phyloP scores from a whole-genome alignment of 2,797 vertebrate species.

The Saxicola maurus region DNA sequence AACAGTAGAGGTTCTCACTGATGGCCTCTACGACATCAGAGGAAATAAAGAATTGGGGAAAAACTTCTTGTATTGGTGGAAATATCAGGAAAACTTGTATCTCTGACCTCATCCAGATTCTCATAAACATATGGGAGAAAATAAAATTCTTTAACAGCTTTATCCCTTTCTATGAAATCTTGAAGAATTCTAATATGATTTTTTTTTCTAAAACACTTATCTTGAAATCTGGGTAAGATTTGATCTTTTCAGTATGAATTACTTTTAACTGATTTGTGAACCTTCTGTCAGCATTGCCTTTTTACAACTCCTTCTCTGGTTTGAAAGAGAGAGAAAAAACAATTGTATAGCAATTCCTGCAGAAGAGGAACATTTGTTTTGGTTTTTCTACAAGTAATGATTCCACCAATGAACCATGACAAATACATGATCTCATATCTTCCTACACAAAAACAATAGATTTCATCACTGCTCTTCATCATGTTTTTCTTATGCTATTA shows the following conservation, averaged over 20 bases:
- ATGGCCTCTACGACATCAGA: background rate
- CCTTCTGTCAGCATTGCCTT: background rate
- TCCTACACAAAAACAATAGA: background rate
- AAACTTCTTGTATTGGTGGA: background rate
- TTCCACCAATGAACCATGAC: background rate
- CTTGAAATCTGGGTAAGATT: background rate
- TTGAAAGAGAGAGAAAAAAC: background rate
- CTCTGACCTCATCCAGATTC: background rate
- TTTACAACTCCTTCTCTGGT: background rate
- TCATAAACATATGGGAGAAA: background rate
- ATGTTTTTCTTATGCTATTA: background rate
- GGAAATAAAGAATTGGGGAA: background rate
- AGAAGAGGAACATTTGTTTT: background rate
- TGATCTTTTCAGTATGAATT: background rate
- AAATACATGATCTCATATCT: background rate
- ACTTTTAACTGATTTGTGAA: background rate
- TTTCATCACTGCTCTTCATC: background rate
- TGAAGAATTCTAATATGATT: background rate
- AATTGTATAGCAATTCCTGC: background rate
- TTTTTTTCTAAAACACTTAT: background rate
- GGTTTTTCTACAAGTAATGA: background rate
- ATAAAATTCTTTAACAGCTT: background rate
- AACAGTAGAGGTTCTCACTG: background rate
- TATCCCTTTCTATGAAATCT: background rate
- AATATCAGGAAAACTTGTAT: background rate